Base-by-base conservation (phyloP, 2,888 invertebrate species). In the Allacma fusca region DNA sequence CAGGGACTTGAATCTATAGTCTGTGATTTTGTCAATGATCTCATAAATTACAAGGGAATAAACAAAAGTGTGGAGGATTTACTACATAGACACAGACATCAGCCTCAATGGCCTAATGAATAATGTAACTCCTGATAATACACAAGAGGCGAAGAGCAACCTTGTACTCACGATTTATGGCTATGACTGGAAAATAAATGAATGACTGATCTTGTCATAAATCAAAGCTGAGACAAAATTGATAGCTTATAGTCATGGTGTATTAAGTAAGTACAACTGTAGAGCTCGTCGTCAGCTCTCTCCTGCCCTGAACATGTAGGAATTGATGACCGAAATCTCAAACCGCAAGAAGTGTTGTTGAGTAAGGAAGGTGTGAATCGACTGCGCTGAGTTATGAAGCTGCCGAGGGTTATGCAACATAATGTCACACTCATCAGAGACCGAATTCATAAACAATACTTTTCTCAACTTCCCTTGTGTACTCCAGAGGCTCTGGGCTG, bases 361-460 rank as follows among this genome's bases (percentile, higher is more conserved):
- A 73, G 73, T 64, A 73, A 23, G 43, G 40, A 73, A 73, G 73
- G 73, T 73, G 73, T 64, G 73, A 73, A 73, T 73, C 43, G 73
- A 73, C 73, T 73, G 73, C 23, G 73, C 64, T 73, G 73, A 73
- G 73, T 73, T 73, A 73, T 64, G 71, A 50, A 69, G 21, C 23
- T 43, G 62, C 62, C 62, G 26, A 62, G 62, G 62, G 62, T 62
- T 62, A 62, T 23, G 62, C 7, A 62, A 62, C 62, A 62, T 62
- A 62, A 62, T 62, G 62, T 62, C 62, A 62, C 62, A 62, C 62
- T 62, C 62, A 62, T 62, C 62, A 62, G 62, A 62, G 23, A 23
- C 62, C 26, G 13, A 62, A 62, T 62, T 62, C 62, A 62, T 62
- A 62, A 62, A 62, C 62, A 62, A 62, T 62, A 62, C 62, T 50